Evolutionary conservation across 2,797 vertebrate genomes (phyloP), one percentile per base, ranked within the genome.

Genomic region (Pelochelys cantorii): DNA sequence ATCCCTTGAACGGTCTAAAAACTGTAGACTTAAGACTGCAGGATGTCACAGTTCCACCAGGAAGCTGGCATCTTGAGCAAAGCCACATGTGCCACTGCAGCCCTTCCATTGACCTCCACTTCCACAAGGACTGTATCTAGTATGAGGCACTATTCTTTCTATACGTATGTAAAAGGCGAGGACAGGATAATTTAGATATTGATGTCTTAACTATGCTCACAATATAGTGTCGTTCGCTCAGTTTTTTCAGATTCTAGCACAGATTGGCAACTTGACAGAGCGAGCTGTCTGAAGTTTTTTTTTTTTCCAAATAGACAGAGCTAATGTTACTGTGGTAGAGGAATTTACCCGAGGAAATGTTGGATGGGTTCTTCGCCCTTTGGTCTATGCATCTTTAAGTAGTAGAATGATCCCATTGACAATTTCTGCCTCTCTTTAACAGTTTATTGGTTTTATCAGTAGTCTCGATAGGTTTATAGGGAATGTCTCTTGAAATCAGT

Each of bases 381-480:
- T 27, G 18, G 7, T 9, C 54, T 84, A 29, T 75, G 59, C 59
- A 62, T 29, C 27, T 62, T 31, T 62, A 31, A 92, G 71, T 62
- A 1, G 0, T 84, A 53, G 17, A 1, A 1, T 22, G 13, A 81
- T 68, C 11, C 27, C 3, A 17, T 29, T 0, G 1, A 3, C 55
- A 57, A 37, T 95, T 89, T 89, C 37, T 0, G 0, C 14, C 81
- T 25, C 5, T 15, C 14, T 54, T 54, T 54, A 15, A 12, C 53
- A 15, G 11, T 54, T 54, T 54, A 71, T 81, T 79, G 14, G 25
- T 79, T 83, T 89, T 22, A 59, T 83, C 12, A 5, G 12, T 55
- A 3, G 77, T 92, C 62, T 79, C 68, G 62, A 86, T 92, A 5
- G 1, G 0, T 29, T 2, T 57, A 8, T 83, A 86, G 37, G 18